A percentile compares a stretch with the other conserved stretches of the same genome.
Evolutionary conservation across 2,797 vertebrate genomes (phyloP).

Genomic region (Cryptoprocta ferox): DNA sequence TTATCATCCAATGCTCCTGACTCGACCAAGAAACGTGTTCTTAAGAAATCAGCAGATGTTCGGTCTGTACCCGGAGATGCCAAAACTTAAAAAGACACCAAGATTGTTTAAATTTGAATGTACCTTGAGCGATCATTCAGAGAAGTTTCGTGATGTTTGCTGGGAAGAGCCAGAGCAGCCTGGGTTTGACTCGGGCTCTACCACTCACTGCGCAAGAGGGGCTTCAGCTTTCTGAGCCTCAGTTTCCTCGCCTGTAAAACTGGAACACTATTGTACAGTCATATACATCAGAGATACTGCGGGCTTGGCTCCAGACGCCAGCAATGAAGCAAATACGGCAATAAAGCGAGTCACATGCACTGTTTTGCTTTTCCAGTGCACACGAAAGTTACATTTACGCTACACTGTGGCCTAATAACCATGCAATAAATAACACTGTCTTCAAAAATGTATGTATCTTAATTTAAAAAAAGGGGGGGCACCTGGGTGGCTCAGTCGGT

Average conservation of each 20-base stretch:
- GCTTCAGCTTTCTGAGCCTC: not conserved
- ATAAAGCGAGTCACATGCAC: not conserved
- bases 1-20: not conserved
- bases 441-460: not conserved
- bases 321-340: not conserved
- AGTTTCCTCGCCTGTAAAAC: not conserved
- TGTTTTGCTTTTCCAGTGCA: not conserved
- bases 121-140: not conserved
- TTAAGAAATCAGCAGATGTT: not conserved
- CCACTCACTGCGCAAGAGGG: not conserved
- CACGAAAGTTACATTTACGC: not conserved
- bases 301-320: not conserved
- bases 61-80: not conserved
- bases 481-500: too few relatives aligned
- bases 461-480: not conserved
- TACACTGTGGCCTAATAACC: not conserved
- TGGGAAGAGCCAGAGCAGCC: not conserved
- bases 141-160: not conserved
- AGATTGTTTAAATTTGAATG: not conserved
- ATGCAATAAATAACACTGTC: not conserved
- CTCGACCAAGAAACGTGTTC: not conserved
- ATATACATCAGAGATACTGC: accelerated
- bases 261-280: not conserved
- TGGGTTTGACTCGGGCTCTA: not conserved
- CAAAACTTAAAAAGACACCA: not conserved